Evolutionary conservation across 2,113 vertebrate species (phyloP).

Genomic region (Neodon shergylaensis): DNA sequence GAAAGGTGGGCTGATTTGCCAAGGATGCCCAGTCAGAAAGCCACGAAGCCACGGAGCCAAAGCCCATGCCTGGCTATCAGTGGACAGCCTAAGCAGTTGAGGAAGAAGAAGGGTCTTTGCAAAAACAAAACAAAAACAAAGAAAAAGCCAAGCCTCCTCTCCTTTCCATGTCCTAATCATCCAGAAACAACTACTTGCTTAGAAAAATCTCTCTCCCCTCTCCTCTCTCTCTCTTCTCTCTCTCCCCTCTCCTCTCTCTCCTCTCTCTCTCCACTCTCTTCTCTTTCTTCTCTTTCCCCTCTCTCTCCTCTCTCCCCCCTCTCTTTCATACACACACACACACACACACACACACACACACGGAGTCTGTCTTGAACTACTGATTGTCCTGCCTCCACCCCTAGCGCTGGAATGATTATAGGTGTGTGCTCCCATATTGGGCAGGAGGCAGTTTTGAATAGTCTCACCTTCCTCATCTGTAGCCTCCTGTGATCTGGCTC

Average conservation of each 20-base stretch:
- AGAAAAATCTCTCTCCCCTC: neutral
- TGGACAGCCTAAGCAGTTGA: neutral
- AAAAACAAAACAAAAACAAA: neutral
- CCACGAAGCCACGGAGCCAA: neutral
- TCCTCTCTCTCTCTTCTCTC: neutral
- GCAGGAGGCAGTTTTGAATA: neutral
- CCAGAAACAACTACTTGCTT: neutral
- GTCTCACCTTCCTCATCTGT: neutral
- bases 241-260: too few species aligned
- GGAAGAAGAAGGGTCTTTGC: neutral
- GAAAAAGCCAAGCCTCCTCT: neutral
- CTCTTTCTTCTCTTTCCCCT: too few species aligned
- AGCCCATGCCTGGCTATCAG: neutral
- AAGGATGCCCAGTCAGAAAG: neutral
- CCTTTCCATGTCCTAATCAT: neutral
- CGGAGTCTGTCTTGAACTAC: neutral
- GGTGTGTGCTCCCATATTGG: neutral
- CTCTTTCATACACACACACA: too few species aligned
- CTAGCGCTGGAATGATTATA: neutral
- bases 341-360: neutral
- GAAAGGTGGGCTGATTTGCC: neutral
- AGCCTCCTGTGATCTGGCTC: neutral
- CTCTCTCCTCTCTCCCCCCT: too few species aligned
- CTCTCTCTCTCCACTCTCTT: neutral
- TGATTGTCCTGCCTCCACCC: neutral